Conservation (phyloP, 2,797 vertebrate genomes). For the Siniperca obscura region DNA sequence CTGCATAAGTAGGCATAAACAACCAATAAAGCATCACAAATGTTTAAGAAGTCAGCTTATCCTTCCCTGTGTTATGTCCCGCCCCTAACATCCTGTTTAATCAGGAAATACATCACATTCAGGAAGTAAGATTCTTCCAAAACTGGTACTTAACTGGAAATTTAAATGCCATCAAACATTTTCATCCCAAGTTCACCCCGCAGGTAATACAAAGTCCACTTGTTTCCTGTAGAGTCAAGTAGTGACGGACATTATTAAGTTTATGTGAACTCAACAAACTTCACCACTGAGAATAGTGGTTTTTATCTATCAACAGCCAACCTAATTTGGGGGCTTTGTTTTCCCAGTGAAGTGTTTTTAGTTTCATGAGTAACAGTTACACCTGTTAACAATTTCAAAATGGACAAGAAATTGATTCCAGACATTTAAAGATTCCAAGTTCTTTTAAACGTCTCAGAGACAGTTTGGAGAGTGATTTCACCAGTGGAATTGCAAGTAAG, state of each 20-base stretch:
- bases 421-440: slow-evolving; percentile 30
- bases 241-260: background rate
- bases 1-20: background rate
- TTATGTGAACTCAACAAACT: slow-evolving; percentile 5
- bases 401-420: slow-evolving; percentile 61
- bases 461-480: slow-evolving; percentile 14
- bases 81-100: slow-evolving; percentile 13
- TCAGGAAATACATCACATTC: slow-evolving; percentile 33
- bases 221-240: background rate
- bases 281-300: background rate
- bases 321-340: background rate
- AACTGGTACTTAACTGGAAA: background rate
- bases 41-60: background rate
- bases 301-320: slow-evolving; percentile 12
- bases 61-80: background rate
- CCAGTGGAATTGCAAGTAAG: background rate
- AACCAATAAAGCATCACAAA: background rate
- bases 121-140: slow-evolving; percentile 4
- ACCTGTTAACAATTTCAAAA: slow-evolving; percentile 66
- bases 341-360: slow-evolving; percentile 25
- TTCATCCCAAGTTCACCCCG: background rate
- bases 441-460: slow-evolving; percentile 28
- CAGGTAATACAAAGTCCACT: background rate
- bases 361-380: slow-evolving; percentile 26
- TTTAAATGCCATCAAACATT: background rate